Evolutionary conservation across 1,140 invertebrate species (phyloP).

Genomic region (Mamestra configurata): DNA sequence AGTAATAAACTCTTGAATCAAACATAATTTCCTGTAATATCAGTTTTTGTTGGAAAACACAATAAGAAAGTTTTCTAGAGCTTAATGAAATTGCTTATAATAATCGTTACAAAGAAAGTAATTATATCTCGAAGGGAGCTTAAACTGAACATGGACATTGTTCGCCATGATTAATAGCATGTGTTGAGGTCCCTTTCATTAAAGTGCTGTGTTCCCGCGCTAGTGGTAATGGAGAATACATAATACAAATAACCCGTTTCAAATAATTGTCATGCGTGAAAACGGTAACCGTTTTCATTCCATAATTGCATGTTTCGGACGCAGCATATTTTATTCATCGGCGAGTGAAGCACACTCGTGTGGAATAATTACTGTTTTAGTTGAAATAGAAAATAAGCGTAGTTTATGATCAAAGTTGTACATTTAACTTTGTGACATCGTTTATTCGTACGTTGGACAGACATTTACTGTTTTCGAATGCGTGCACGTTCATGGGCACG

Average conservation of each 20-base stretch:
- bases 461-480: slow-evolving; percentile 23
- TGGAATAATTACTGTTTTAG: slow-evolving; percentile 29
- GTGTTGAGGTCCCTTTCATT: slow-evolving; percentile 54
- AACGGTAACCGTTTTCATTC: slow-evolving; percentile 18
- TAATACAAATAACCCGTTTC: slow-evolving; percentile 54
- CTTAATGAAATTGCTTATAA: slow-evolving; percentile 49
- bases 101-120: slow-evolving; percentile 49
- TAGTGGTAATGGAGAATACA: slow-evolving; percentile 55
- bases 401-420: slow-evolving; percentile 31
- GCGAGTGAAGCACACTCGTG: neutral
- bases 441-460: slow-evolving; percentile 9
- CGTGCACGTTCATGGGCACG: slow-evolving; percentile 7
- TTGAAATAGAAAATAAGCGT: slow-evolving; percentile 41
- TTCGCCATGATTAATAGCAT: slow-evolving; percentile 62
- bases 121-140: slow-evolving; percentile 50
- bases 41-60: slow-evolving; percentile 38
- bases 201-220: slow-evolving; percentile 54
- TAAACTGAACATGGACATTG: slow-evolving; percentile 57
- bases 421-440: slow-evolving; percentile 29
- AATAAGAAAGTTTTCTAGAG: slow-evolving; percentile 28
- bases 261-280: slow-evolving; percentile 48
- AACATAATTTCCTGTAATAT: slow-evolving; percentile 48
- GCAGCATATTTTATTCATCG: slow-evolving; percentile 33
- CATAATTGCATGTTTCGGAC: slow-evolving; percentile 43
- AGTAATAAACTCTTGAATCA: slow-evolving; percentile 29